phyloP scores from a whole-genome alignment of 2,113 vertebrate genomes.

The Hypocryptadius cinnamomeus region DNA sequence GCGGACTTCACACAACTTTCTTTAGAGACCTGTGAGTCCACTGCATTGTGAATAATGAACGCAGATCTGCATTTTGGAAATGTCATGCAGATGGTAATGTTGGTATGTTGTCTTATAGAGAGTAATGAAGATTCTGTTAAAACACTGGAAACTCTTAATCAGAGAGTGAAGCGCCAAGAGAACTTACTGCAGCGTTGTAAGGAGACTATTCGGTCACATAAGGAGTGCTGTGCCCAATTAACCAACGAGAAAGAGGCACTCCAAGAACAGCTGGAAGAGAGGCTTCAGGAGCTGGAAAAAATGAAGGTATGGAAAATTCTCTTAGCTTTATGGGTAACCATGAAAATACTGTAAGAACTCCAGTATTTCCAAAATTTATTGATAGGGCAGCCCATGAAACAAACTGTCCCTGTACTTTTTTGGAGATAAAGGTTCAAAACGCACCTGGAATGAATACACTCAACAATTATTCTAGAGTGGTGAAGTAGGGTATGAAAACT shows the following conservation, averaged over 20 bases:
- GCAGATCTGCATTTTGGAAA: neutral
- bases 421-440: neutral
- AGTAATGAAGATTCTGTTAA: conserved; percentile 67
- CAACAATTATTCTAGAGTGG: neutral
- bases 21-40: neutral
- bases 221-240: conserved; percentile 80
- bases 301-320: conserved; percentile 79
- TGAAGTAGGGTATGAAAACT: neutral
- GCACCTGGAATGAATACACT: neutral
- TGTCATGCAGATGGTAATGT: neutral
- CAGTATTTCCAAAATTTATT: neutral
- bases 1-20: neutral
- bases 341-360: neutral
- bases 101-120: conserved; percentile 60
- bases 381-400: neutral
- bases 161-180: conserved; percentile 86
- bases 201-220: conserved; percentile 78
- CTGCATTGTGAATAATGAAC: neutral
- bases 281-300: conserved; percentile 93
- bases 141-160: conserved; percentile 77
- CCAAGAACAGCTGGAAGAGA: conserved; percentile 90
- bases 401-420: neutral
- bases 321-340: neutral
- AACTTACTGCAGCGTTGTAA: conserved; percentile 88
- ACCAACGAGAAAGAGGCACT: conserved; percentile 88